These are phyloP conservation scores for Paracentrotus lividus DNA, from an alignment of 53 echinoderm and acorn worm genomes.

Conservation along the genomic window DNA sequence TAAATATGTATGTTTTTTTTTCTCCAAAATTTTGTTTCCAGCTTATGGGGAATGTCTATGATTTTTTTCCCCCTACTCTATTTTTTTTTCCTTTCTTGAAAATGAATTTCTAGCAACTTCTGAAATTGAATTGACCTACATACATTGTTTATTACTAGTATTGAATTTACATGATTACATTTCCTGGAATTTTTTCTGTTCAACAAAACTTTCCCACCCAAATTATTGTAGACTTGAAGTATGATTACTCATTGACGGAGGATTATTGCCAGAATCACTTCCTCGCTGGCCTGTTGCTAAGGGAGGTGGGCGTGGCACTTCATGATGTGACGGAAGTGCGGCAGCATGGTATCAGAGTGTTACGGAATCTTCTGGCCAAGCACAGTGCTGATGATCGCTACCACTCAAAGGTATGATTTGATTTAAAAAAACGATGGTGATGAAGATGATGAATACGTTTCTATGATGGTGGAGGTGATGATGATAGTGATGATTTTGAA, in stretches of 20 bases:
- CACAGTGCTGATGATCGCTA: constrained; percentile 98
- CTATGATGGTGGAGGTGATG: background rate
- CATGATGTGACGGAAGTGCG: constrained; percentile 95
- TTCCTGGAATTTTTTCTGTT: background rate
- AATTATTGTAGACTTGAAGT: constrained; percentile 83
- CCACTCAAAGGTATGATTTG: constrained; percentile 79
- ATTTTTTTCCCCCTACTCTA: no score
- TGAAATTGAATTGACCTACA: no score
- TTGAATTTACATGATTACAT: no score
- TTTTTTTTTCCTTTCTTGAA: no score
- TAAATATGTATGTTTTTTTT: no score
- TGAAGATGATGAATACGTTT: background rate
- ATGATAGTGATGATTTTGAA: background rate
- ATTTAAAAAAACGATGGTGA: background rate
- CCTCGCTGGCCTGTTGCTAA: constrained; percentile 90
- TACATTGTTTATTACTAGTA: no score
- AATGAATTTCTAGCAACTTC: no score
- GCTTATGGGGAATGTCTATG: background rate
- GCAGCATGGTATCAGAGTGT: constrained; percentile 90
- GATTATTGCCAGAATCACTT: constrained; percentile 98
- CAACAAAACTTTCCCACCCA: background rate
- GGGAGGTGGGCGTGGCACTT: constrained; percentile 90
- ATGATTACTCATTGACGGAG: constrained; percentile 94
- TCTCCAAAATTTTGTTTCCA: no score
- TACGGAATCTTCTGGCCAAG: constrained; percentile 95